Conservation (phyloP, 2,113 vertebrate species). For the Mormoops blainvillei region DNA sequence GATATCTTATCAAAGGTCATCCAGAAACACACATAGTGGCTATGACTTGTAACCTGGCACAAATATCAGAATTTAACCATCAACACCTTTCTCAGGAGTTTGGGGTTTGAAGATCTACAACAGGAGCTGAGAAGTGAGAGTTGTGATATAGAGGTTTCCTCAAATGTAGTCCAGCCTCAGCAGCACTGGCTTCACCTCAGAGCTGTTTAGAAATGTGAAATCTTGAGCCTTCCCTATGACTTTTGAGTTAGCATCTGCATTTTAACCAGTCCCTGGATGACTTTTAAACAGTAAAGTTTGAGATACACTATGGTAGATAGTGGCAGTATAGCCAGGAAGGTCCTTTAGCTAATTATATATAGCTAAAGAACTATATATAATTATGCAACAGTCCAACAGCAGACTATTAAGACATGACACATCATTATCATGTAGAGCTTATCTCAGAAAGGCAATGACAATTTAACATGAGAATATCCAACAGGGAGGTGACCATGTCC, state of each 20-base stretch:
- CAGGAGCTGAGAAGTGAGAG: not conserved
- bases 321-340: not conserved
- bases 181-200: not conserved
- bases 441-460: not conserved
- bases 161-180: not conserved
- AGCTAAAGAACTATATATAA: not conserved
- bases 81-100: not conserved
- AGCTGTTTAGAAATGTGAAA: not conserved
- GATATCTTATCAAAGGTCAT: not conserved
- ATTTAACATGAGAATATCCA: not conserved
- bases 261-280: not conserved
- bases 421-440: not conserved
- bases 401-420: not conserved
- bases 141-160: not conserved
- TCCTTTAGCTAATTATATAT: too few relatives aligned
- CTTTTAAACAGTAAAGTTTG: not conserved
- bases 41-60: not conserved
- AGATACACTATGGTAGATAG: not conserved
- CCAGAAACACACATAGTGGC: not conserved
- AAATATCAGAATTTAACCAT: not conserved
- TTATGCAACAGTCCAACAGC: not conserved
- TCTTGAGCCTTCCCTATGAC: not conserved
- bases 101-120: not conserved
- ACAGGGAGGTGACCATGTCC: not conserved
- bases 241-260: not conserved